Evolutionary conservation across 2,888 invertebrate genomes (phyloP).

Genomic region (Ennomos erosarius): DNA sequence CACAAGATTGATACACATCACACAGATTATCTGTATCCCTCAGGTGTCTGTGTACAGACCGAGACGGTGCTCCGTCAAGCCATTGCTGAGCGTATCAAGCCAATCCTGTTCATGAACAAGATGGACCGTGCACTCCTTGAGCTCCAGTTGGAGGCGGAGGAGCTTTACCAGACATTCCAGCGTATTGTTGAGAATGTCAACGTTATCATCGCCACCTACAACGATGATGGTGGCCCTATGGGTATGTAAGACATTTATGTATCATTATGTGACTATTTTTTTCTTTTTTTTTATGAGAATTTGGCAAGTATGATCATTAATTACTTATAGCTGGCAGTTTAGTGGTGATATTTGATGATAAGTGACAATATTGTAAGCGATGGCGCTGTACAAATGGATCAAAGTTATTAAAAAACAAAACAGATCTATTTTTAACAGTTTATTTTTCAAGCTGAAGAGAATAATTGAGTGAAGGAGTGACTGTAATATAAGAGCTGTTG

Average conservation of each 20-base stretch:
- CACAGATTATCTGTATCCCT: constrained; percentile 8
- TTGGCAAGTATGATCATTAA: too few relatives aligned
- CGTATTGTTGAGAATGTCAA: constrained; percentile 99
- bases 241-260: constrained; percentile 72
- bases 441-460: too few relatives aligned
- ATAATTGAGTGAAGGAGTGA: too few relatives aligned
- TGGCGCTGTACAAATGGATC: too few relatives aligned
- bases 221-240: constrained; percentile 99
- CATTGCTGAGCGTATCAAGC: constrained; percentile 99
- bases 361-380: too few relatives aligned
- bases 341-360: too few relatives aligned
- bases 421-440: too few relatives aligned
- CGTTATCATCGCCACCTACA: constrained; percentile 99
- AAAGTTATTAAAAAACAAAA: too few relatives aligned
- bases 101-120: constrained; percentile 99
- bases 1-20: neutral
- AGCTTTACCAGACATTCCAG: constrained; percentile 99
- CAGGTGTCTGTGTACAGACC: constrained; percentile 99
- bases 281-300: too few relatives aligned
- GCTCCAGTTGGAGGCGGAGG: constrained; percentile 97
- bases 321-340: too few relatives aligned
- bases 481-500: too few relatives aligned
- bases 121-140: constrained; percentile 99
- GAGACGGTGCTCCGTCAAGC: constrained; percentile 99
- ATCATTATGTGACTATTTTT: neutral